phyloP scores from a whole-genome alignment of 1,140 invertebrate genomes.

The Drosophila paulistorum region DNA sequence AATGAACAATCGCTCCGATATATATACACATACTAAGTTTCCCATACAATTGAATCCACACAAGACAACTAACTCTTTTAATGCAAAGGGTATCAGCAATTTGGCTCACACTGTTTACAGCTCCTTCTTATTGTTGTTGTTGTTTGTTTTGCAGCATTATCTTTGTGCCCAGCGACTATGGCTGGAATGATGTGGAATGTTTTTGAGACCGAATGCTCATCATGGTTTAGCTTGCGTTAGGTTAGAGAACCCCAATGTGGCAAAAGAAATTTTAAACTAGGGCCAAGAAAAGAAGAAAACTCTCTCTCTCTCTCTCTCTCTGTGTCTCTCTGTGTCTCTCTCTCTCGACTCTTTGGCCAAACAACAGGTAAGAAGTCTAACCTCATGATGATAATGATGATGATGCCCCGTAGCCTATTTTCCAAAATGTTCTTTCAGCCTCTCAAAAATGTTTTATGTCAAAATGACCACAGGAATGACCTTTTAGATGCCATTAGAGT shows the following conservation, averaged over 20 bases:
- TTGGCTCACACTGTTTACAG: background rate
- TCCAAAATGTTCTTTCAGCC: background rate
- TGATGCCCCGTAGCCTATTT: slow-evolving; percentile 3
- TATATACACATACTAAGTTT: no score
- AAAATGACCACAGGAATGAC: slow-evolving; percentile 32
- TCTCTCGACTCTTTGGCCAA: background rate
- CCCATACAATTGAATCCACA: no score
- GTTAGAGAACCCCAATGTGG: background rate
- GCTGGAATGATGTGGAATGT: slow-evolving; percentile 51
- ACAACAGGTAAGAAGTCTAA: no score
- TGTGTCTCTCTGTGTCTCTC: background rate
- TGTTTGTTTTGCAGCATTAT: slow-evolving; percentile 55
- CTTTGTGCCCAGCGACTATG: slow-evolving; percentile 49
- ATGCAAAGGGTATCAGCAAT: no score
- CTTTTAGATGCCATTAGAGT: slow-evolving; percentile 46
- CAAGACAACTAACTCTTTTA: no score
- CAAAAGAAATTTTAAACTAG: background rate
- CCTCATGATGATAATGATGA: no score
- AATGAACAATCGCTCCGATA: no score
- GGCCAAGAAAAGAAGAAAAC: background rate
- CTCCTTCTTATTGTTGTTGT: slow-evolving; percentile 4
- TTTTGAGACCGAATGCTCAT: slow-evolving; percentile 46
- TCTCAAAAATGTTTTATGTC: slow-evolving; percentile 12
- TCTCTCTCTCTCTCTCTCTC: background rate
- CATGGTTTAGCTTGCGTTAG: slow-evolving; percentile 19